These are phyloP conservation scores for Zingel zingel DNA, from an alignment of 2,113 vertebrate genomes.

Conservation along the genomic window DNA sequence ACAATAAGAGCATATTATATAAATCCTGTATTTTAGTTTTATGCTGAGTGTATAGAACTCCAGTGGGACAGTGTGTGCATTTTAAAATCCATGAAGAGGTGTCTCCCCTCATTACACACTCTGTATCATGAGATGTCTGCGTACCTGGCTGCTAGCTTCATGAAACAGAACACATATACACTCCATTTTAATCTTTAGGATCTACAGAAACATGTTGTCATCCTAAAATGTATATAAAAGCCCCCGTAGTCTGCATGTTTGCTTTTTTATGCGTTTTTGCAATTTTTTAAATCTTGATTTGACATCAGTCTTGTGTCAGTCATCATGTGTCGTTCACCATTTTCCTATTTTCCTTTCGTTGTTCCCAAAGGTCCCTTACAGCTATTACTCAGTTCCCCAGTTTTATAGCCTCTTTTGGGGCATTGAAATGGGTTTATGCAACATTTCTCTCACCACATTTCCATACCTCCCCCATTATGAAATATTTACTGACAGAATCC, in stretches of 20 bases:
- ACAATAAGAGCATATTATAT: background rate
- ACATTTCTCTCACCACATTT: constrained; percentile 26
- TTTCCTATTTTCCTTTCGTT: no score
- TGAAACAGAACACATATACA: constrained; percentile 21
- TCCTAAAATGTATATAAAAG: background rate
- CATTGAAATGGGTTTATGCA: constrained; percentile 44
- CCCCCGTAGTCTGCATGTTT: no score
- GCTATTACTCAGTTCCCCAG: background rate
- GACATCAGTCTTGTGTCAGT: no score
- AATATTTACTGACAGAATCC: constrained; percentile 61
- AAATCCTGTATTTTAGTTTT: background rate
- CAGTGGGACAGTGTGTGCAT: background rate
- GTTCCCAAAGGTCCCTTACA: no score
- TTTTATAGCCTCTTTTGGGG: background rate
- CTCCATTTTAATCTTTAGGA: constrained; percentile 1
- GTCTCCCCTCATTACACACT: background rate
- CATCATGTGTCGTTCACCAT: no score
- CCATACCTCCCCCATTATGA: constrained; percentile 30
- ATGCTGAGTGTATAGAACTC: background rate
- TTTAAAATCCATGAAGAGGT: constrained; percentile 24
- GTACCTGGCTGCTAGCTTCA: constrained; percentile 16
- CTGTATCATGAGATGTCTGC: constrained; percentile 12
- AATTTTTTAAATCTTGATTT: no score
- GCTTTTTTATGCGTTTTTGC: no score
- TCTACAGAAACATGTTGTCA: background rate